Evolutionary conservation across 2,888 invertebrate species (phyloP), one percentile per base, ranked within the genome.

Genomic region (Lepidochrysops patricia): DNA sequence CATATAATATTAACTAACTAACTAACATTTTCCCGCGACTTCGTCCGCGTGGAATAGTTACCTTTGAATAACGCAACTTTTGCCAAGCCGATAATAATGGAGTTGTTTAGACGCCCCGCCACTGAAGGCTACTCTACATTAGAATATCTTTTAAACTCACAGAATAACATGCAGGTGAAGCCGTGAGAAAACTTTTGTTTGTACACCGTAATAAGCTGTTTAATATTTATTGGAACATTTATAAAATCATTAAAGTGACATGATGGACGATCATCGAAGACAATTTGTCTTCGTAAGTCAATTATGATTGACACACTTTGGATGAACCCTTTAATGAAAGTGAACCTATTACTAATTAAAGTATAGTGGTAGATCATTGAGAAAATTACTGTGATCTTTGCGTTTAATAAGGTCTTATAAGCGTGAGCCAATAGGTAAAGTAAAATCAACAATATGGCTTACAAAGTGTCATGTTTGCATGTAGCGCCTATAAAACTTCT

Each of bases 201-300:
- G 4, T 12, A n/a, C 12, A 43, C 37, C 2, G 15, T 43, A 43
- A 43, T 43, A 12, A 23, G 43, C 43, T 43, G 43, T 43, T 43
- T 12, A 50, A 13, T 50, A 26, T 50, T 26, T 50, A 50, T 50
- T 50, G n/a, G n/a, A 26, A 50, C 50, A 26, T 50, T 50, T 50
- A 50, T 26, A 50, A 43, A 12, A 26, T 26, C 50, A 26, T 50
- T 50, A 50, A 26, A 50, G 25, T 26, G 43, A 23, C 43, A 4
- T 50, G 50, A 50, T 50, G 26, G 6, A 50, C 5, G 50, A 50
- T 26, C n/a, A 13, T 25, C n/a, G 1, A 0, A 26, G n/a, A 26
- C 13, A 6, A 50, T 50, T 50, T 50, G 50, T 50, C 43, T 43
- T 43, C 43, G 43, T 43, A 43, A 43, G 43, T 43, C 19, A 43